phyloP scores from a whole-genome alignment of 2,888 invertebrate genomes.

The Agrochola macilenta region DNA sequence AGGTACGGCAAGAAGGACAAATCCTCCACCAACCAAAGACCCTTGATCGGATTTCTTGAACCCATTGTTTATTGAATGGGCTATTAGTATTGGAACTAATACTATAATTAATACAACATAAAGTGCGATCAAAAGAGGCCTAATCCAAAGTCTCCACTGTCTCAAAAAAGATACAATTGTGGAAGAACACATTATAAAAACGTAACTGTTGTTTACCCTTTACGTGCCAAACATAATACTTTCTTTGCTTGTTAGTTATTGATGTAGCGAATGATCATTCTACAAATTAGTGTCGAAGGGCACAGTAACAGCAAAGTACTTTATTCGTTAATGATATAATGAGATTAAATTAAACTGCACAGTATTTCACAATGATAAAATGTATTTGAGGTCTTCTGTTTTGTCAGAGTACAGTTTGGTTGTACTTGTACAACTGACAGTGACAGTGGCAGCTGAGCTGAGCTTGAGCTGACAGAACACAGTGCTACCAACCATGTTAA shows the following conservation, averaged over 20 bases:
- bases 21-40: constrained; percentile 96
- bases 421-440: constrained; percentile 11
- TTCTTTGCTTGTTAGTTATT: constrained; percentile 37
- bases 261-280: constrained; percentile 32
- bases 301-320: constrained; percentile 15
- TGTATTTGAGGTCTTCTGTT: constrained; percentile 28
- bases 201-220: constrained; percentile 52
- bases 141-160: constrained; percentile 97
- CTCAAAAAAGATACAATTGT: constrained; percentile 82
- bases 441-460: constrained; percentile 11
- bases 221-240: constrained; percentile 66
- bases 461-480: neutral
- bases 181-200: constrained; percentile 83
- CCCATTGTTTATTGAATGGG: constrained; percentile 95
- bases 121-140: constrained; percentile 94
- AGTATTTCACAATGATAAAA: constrained; percentile 46
- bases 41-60: constrained; percentile 95
- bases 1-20: constrained; percentile 97
- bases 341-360: constrained; percentile 28
- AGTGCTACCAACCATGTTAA: neutral
- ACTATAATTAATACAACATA: constrained; percentile 96
- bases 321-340: constrained; percentile 32
- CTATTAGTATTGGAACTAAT: constrained; percentile 95
- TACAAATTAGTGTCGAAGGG: constrained; percentile 5
- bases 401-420: constrained; percentile 7